Conservation (phyloP, 2,888 invertebrate species). For the Lepeophtheirus nordmannii region DNA sequence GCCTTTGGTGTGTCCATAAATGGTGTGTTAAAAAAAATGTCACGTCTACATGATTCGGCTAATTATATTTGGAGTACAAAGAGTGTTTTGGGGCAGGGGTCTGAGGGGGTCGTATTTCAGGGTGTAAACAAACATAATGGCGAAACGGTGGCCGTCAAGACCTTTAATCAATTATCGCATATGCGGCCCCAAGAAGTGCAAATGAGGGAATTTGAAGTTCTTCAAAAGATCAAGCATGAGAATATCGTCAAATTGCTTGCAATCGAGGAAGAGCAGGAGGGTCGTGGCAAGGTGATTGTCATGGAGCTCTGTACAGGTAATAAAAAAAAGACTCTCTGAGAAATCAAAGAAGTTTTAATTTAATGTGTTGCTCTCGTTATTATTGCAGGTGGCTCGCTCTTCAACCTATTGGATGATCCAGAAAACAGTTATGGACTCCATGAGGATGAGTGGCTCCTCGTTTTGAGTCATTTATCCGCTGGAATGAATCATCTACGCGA, state of each 20-base stretch:
- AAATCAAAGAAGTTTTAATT: no score
- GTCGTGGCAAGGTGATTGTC: conserved; percentile 52
- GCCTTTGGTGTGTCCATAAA: no score
- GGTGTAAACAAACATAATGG: conserved; percentile 51
- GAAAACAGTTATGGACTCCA: conserved; percentile 83
- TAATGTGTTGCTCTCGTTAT: no score
- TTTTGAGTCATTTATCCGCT: conserved; percentile 37
- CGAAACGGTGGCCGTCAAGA: conserved; percentile 89
- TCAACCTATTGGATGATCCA: conserved; percentile 84
- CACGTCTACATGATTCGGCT: conserved; percentile 72
- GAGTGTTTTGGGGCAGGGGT: conserved; percentile 85
- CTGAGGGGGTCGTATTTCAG: conserved; percentile 82
- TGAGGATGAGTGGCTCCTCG: conserved; percentile 59
- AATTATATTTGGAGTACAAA: conserved; percentile 94
- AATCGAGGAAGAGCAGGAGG: conserved; percentile 83
- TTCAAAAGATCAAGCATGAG: conserved; percentile 58
- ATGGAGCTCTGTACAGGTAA: conserved; percentile 80
- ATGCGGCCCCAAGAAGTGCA: conserved; percentile 86
- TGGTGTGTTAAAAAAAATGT: conserved; percentile 45
- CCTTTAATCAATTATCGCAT: conserved; percentile 83
- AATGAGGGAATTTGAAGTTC: conserved; percentile 70
- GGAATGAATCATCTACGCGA: conserved; percentile 90
- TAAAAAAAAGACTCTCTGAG: background rate
- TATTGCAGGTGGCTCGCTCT: conserved; percentile 56
- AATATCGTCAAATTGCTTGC: conserved; percentile 86